phyloP scores from a whole-genome alignment of 2,113 vertebrate species.

The Cinclus cinclus region DNA sequence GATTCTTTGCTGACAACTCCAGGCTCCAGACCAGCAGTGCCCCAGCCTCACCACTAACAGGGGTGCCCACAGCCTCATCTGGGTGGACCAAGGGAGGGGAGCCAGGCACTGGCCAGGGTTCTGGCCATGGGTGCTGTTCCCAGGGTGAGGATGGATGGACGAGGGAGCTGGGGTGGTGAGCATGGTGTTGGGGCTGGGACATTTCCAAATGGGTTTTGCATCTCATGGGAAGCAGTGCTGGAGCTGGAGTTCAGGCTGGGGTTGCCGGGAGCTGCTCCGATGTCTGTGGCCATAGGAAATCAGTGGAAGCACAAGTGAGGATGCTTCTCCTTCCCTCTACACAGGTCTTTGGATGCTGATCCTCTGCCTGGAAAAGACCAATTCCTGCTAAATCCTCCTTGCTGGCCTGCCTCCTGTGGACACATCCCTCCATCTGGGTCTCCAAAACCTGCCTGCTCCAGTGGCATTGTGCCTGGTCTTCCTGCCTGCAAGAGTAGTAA shows the following conservation, averaged over 20 bases:
- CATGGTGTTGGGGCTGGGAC: fast-evolving
- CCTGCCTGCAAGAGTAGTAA: background rate
- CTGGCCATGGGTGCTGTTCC: fast-evolving
- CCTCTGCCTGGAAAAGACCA: background rate
- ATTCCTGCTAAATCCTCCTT: background rate
- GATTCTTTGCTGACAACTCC: background rate
- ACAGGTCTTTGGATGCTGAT: background rate
- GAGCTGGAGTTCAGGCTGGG: background rate
- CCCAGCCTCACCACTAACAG: fast-evolving
- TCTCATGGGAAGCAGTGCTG: fast-evolving
- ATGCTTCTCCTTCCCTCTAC: background rate
- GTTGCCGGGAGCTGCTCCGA: fast-evolving
- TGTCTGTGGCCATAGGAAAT: background rate
- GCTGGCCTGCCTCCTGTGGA: background rate
- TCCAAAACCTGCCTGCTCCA: background rate
- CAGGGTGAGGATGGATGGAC: fast-evolving
- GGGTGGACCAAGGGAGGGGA: background rate
- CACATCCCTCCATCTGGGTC: background rate
- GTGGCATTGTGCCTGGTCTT: background rate
- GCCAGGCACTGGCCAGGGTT: fast-evolving
- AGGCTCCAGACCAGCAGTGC: background rate
- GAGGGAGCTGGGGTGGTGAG: background rate
- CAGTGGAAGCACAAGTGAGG: background rate
- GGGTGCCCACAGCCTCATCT: fast-evolving
- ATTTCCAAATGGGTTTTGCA: background rate